Evolutionary conservation across 2,888 invertebrate genomes (phyloP), one percentile per base, ranked within the genome.

Genomic region (Trypoxylon attenuatum): DNA sequence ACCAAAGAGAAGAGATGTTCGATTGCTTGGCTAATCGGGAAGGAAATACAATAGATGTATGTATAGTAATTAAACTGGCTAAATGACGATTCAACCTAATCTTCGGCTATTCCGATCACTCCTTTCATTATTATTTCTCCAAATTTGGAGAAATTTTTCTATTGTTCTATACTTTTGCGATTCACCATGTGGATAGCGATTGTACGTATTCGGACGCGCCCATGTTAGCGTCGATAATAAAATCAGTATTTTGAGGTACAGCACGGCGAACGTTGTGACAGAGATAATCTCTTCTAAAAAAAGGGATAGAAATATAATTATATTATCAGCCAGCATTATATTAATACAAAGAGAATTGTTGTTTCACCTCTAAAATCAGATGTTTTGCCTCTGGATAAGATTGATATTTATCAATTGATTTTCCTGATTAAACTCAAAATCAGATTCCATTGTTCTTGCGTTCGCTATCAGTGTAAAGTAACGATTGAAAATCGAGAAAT

Each of bases 151-250:
- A 25, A 23, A 39, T 10, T 68, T 68, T 60, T 68, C 60, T 60
- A 68, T 60, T 47, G 51, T 68, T 66, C 60, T 54, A 50, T 57
- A 54, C 50, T 60, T 68, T 53, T 53, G 60, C 68, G 60, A 60
- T 50, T 29, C 60, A 47, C 38, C 22, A 47, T 56, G 59, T 59
- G 51, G 47, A 50, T 41, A 46, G 38, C 57, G 50, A 52, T 39
- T 54, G 54, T 67, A 61, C 33, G 33, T 25, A 55, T 51, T 39
- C 39, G 49, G 10, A 29, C 43, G 56, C 45, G 51, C 50, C 51
- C 53, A 61, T 54, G 64, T 51, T 45, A 39, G 54, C 59, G 52
- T 49, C 45, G n/a, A 33, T n/a, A 33, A 33, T 33, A 47, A 33
- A n/a, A 45, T 56, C 56, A 46, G 16, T 60, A 42, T 60, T 50